phyloP scores from a whole-genome alignment of 2,797 vertebrate genomes.

The Champsocephalus esox region DNA sequence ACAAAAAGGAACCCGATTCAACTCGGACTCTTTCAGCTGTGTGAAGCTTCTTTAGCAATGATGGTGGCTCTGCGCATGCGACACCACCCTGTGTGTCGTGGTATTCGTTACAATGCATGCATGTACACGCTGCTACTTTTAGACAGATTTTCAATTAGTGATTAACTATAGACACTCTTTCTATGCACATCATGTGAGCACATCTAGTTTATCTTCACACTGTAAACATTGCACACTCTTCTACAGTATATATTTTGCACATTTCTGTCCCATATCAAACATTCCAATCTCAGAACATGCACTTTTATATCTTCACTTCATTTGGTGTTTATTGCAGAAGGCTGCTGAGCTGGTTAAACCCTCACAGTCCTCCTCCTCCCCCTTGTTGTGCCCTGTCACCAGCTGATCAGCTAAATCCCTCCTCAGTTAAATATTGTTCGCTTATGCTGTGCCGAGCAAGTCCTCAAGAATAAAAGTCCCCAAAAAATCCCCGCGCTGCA shows the following conservation, averaged over 20 bases:
- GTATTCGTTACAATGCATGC: too few relatives aligned
- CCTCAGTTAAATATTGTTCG: constrained; percentile 53
- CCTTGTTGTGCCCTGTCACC: constrained; percentile 26
- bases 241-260: too few relatives aligned
- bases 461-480: constrained; percentile 46
- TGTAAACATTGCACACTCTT: too few relatives aligned
- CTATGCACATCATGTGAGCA: too few relatives aligned
- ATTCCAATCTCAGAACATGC: too few relatives aligned
- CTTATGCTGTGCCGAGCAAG: constrained; percentile 55
- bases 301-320: constrained; percentile 1
- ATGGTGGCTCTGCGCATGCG: background rate
- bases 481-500: constrained; percentile 29
- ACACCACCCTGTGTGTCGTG: too few relatives aligned
- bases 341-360: constrained; percentile 61
- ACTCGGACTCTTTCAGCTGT: background rate
- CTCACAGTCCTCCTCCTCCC: constrained; percentile 29
- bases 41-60: background rate
- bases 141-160: too few relatives aligned
- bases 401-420: constrained; percentile 67
- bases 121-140: too few relatives aligned
- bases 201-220: too few relatives aligned
- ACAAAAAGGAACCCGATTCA: constrained; percentile 25
- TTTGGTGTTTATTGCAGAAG: constrained; percentile 54
- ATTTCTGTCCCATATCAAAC: too few relatives aligned
- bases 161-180: too few relatives aligned